phyloP scores from a whole-genome alignment of 2,113 vertebrate genomes.

The Athene cunicularia region DNA sequence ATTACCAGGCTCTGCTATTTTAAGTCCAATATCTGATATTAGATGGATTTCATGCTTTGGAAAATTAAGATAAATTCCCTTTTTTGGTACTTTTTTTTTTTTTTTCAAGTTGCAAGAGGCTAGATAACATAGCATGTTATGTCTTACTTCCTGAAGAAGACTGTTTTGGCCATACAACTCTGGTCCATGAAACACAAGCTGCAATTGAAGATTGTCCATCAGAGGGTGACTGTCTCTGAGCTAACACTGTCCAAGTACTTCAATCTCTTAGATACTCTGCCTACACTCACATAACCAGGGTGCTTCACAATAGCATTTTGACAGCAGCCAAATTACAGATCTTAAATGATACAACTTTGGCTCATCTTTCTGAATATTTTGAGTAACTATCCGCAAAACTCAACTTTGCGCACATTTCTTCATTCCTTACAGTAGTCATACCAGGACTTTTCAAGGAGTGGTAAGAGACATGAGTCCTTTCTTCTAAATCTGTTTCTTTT shows the following conservation, averaged over 20 bases:
- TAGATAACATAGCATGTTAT: background rate
- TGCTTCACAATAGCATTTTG: background rate
- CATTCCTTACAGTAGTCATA: background rate
- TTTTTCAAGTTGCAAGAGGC: background rate
- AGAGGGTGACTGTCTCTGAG: background rate
- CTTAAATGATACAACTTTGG: background rate
- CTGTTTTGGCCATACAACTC: background rate
- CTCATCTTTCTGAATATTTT: background rate
- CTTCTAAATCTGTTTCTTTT: background rate
- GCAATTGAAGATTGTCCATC: background rate
- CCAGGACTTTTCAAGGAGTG: background rate
- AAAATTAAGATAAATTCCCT: background rate
- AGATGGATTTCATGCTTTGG: background rate
- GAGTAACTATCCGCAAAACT: background rate
- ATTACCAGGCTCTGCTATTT: background rate
- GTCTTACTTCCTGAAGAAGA: background rate
- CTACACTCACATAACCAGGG: background rate
- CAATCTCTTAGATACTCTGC: background rate
- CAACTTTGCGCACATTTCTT: background rate
- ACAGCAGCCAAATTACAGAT: background rate
- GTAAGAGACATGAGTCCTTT: background rate
- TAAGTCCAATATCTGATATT: background rate
- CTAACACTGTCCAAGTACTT: background rate
- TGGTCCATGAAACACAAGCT: background rate
- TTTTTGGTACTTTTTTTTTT: background rate